Evolutionary conservation across 2,888 invertebrate genomes (phyloP), one percentile per base, ranked within the genome.

Genomic region (Octonoba sinensis): DNA sequence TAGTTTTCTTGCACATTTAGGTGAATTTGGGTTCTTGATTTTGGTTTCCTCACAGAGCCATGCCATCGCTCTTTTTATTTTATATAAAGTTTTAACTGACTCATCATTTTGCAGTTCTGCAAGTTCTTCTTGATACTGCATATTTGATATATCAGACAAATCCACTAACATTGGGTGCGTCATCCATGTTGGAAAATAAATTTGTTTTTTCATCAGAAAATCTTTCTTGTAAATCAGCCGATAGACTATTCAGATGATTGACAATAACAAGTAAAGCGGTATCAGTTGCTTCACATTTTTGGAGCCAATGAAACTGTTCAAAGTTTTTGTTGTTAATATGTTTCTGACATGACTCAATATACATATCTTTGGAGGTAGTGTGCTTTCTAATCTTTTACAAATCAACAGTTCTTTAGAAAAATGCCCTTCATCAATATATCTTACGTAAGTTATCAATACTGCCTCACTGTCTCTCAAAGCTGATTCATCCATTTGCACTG

Each of bases 401-500:
- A 77, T 77, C 24, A 76, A 56, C 70, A 62, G 60, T 56, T 70
- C 70, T 56, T 69, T 56, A 47, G 27, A 27, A 51, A 66, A 51
- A 4, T 36, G 57, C n/a, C 36, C n/a, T n/a, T 70, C 47, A 70
- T 57, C 44, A 64, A 57, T 27, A 54, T 54, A 12, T 49, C 36
- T 27, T 56, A 59, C 70, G 36, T 77, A 70, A 47, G 56, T 18
- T 46, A 66, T 74, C 24, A 66, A 49, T 56, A 81, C 47, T 56
- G 44, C 56, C 8, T 54, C 16, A 54, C 54, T 36, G 56, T 65
- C 65, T 56, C 56, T 56, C 20, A 70, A 56, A 51, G 64, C 71
- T 44, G 70, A 82, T 66, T 82, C 70, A 59, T 77, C 65, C 65
- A 82, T 65, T 62, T 82, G 82, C n/a, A 62, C 22, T 70, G 65